These are phyloP conservation scores for Actenoides hombroni DNA, from an alignment of 2,113 vertebrate species.

Conservation along the genomic window DNA sequence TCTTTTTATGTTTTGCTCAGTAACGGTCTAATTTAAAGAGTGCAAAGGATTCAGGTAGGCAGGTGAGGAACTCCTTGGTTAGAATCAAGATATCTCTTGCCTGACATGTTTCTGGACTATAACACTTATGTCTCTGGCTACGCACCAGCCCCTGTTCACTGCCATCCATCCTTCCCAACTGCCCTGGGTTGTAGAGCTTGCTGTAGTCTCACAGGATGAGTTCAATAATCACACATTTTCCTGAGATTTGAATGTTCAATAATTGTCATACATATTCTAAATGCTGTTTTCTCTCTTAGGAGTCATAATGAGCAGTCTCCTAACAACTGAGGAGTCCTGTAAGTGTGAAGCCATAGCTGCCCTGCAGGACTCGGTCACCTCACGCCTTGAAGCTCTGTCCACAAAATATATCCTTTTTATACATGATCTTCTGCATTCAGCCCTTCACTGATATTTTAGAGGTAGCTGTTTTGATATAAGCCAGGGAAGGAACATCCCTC, in stretches of 20 bases:
- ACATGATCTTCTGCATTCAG: neutral
- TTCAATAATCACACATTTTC: neutral
- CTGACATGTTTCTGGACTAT: neutral
- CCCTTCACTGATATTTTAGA: neutral
- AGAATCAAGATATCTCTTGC: neutral
- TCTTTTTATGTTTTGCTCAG: neutral
- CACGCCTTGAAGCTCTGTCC: constrained; percentile 82
- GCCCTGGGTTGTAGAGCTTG: neutral
- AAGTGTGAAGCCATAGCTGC: constrained; percentile 86
- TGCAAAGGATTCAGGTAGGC: neutral
- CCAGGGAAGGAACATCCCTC: neutral
- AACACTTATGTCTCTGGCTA: neutral
- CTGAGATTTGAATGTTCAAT: neutral
- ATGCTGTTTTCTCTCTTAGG: constrained; percentile 26
- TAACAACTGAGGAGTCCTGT: constrained; percentile 83
- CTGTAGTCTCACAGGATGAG: neutral
- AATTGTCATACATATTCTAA: neutral
- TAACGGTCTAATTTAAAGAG: neutral
- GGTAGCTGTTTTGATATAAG: neutral
- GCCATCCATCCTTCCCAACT: fast-evolving
- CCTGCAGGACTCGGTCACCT: constrained; percentile 85
- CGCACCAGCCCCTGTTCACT: neutral
- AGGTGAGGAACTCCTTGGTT: neutral
- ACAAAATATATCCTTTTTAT: constrained; percentile 90
- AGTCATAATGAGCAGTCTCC: constrained; percentile 74